Base-by-base conservation (phyloP, 2,888 invertebrate species). In the Sesia apiformis region DNA sequence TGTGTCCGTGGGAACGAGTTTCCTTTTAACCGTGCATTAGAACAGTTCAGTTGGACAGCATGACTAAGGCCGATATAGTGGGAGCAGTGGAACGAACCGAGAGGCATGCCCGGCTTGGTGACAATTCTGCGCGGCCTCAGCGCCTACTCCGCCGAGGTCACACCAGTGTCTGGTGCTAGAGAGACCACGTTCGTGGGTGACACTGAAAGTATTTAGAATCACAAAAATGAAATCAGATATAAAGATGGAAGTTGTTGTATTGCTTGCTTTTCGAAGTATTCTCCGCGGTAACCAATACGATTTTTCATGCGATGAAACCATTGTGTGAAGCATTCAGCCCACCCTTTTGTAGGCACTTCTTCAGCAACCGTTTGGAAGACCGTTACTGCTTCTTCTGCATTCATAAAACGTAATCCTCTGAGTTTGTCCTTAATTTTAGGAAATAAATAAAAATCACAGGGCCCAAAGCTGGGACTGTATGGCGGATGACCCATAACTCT, bases 121-220 rank as follows among this genome's bases (percentile, higher is more conserved):
- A 72, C 77, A 74, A 72, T 72, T 70, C 72, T 67, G 38, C 70
- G 65, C 63, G 70, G 70, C 67, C 66, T 60, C 67, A 70, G 81
- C 83, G 81, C 84, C 84, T 81, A 74, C 70, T 72, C 74, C 75
- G 70, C 74, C 63, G 78, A 76, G 84, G 80, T 84, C 80, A 74
- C 60, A 60, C 61, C 56, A 64, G 59, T 65, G 70, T 66, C 69
- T 67, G 61, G 56, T 40, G 53, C 49, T 72, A 67, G 53, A 58
- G 69, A 69, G 63, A 69, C 83, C 76, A 79, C 50, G 51, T 38
- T 23, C 23, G 23, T 46, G 46, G 23, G 4, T 46, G 46, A 46
- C 4, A 8, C 23, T 46, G 4, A 46, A 46, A 46, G n/a, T 46
- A 46, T 23, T n/a, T 46, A 46, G n/a, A 46, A 23, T 23, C 23